Evolutionary conservation across 2,888 invertebrate genomes (phyloP), one percentile per base, ranked within the genome.

Genomic region (Caenorhabditis zanzibari): DNA sequence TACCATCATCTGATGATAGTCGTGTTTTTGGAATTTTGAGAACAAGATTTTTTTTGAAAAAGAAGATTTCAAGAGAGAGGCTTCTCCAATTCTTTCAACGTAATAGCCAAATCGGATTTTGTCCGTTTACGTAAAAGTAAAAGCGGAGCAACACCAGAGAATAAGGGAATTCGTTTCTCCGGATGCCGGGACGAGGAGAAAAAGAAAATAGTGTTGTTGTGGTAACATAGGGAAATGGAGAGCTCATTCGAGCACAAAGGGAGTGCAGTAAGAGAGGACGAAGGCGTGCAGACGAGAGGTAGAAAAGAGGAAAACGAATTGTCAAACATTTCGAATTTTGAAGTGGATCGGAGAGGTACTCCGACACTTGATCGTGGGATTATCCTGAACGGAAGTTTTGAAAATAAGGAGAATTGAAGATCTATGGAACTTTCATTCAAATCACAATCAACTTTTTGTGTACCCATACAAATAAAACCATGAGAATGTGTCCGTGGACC

Each of bases 151-250:
- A 28, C 61, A 54, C 47, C 44, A 44, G 44, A 14, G 22, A 26
- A 75, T 54, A 54, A 41, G 63, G 54, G 63, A 61, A 61, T 56
- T 72, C 5, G 9, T 26, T 38, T 38, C 64, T 52, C 74, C 68
- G 63, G 80, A 68, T 49, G 64, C n/a, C 54, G 56, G 47, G 54
- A 56, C 5, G 49, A 47, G 56, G 44, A 49, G 49, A 68, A 49
- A 49, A 72, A 49, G 49, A 68, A 49, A 49, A 72, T 52, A 32
- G 47, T 47, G 79, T 79, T 79, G 79, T 79, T 79, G 79, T 79
- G 79, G 79, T 79, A 79, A 79, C 79, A 79, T 26, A 49, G 38
- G 38, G 54, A 41, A 38, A 24, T 24, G 7, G 26, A 56, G 54
- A 59, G 71, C 71, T 71, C 71, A 71, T 47, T 41, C 54, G 71